phyloP scores from a whole-genome alignment of 2,888 invertebrate species.

The Cephonodes hylas region DNA sequence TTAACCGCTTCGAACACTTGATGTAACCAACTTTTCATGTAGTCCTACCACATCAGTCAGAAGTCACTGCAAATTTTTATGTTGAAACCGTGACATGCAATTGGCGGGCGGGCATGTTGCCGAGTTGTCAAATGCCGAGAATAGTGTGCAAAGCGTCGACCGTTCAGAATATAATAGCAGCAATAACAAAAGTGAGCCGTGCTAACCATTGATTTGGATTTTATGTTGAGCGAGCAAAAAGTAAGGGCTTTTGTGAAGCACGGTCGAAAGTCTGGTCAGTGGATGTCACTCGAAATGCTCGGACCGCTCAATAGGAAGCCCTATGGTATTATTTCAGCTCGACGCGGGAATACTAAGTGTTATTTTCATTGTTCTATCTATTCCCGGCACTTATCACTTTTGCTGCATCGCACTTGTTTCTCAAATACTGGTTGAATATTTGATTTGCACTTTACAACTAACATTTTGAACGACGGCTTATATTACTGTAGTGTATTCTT shows the following conservation, averaged over 20 bases:
- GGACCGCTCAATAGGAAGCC: conserved; percentile 49
- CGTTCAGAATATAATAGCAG: conserved; percentile 64
- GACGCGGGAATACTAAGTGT: conserved; percentile 71
- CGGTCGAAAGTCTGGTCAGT: conserved; percentile 64
- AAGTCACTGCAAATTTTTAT: conserved; percentile 52
- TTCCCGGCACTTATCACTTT: conserved; percentile 40
- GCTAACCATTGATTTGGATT: conserved; percentile 79
- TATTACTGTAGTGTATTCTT: not conserved
- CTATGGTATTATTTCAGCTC: conserved; percentile 61
- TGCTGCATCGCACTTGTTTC: conserved; percentile 24
- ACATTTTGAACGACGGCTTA: not conserved
- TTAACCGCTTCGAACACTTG: not conserved
- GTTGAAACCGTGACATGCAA: conserved; percentile 44
- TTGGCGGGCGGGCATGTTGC: conserved; percentile 31
- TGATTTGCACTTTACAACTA: not conserved
- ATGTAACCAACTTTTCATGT: conserved; percentile 23
- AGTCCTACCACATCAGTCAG: conserved; percentile 34
- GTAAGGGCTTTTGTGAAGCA: conserved; percentile 65
- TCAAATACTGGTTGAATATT: not conserved
- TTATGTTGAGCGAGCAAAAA: conserved; percentile 64
- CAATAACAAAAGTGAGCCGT: conserved; percentile 75
- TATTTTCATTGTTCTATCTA: conserved; percentile 50
- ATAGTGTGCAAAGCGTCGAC: conserved; percentile 43
- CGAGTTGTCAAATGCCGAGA: conserved; percentile 50
- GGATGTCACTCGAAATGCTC: conserved; percentile 57